Base-by-base conservation (phyloP, 2,888 invertebrate genomes). In the Drosophila niveifrons region DNA sequence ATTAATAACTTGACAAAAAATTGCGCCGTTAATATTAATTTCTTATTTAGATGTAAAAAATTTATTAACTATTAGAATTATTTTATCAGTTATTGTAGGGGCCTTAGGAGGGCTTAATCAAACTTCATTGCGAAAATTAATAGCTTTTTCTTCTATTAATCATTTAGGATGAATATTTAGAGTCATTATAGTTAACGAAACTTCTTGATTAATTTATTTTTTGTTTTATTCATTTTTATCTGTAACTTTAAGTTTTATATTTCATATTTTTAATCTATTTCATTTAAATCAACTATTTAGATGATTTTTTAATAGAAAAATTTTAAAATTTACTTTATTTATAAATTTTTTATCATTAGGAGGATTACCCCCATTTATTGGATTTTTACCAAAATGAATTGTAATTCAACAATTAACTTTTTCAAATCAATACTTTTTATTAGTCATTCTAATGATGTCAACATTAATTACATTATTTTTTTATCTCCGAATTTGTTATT, bases 1-100 rank as follows among this genome's bases (percentile, higher is more conserved):
- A 87, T 90, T 94, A 93, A 92, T 94, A 92, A 94, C 94, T 0
- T 94, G 94, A 93, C 95, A 95, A 94, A 95, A 95, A 94, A 93
- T 94, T 92, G 93, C 94, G 39, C 94, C 94, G 2, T 91, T 95
- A 92, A 93, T 94, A 90, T 78, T 94, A 86, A 80, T 94, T 47
- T 93, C 93, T 53, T 94, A 93, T 90, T 92, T 92, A 89, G 90
- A 91, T 86, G 91, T 92, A 90, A 90, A 90, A 82, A 91, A 91
- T 81, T 92, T 93, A 89, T 84, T 94, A 86, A 82, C 91, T 71
- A 74, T 93, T 62, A 91, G 93, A 88, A 92, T 94, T 91, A 86
- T 94, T 72, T 44, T 93, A 43, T 93, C 93, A 72, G 83, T 92
- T 51, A 75, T 94, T 74, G 88, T 94, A 81, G 94, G 94, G 39